phyloP scores from a whole-genome alignment of 2,888 invertebrate species.

The Rhagonycha lutea region DNA sequence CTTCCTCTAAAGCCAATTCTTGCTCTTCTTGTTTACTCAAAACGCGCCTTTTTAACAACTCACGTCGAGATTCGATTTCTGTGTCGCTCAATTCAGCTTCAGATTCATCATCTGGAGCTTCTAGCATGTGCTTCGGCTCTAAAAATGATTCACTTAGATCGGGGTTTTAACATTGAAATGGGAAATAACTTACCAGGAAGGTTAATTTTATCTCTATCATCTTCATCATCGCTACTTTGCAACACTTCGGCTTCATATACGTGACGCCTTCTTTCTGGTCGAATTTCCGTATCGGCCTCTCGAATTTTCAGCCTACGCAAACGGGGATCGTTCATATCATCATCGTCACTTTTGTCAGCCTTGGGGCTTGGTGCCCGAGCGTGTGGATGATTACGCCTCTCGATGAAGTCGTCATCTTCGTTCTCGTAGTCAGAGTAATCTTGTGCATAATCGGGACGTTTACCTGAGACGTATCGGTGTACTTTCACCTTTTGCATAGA shows the following conservation, averaged over 20 bases:
- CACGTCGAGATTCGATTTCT: slow-evolving; percentile 83
- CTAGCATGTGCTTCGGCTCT: slow-evolving; percentile 54
- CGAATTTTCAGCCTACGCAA: slow-evolving; percentile 69
- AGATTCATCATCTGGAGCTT: slow-evolving; percentile 63
- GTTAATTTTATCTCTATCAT: slow-evolving; percentile 54
- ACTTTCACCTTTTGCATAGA: slow-evolving; percentile 99
- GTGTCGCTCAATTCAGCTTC: slow-evolving; percentile 85
- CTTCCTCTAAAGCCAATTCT: slow-evolving; percentile 75
- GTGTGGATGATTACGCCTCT: slow-evolving; percentile 57
- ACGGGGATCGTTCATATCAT: slow-evolving; percentile 79
- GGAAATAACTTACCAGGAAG: slow-evolving; percentile 40
- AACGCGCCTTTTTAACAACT: slow-evolving; percentile 68
- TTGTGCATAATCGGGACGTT: slow-evolving; percentile 95
- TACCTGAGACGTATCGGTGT: slow-evolving; percentile 96
- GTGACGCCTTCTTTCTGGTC: slow-evolving; percentile 64
- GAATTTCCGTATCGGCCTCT: slow-evolving; percentile 58
- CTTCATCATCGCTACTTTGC: slow-evolving; percentile 64
- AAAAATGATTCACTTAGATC: slow-evolving; percentile 10
- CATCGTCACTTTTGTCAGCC: slow-evolving; percentile 46
- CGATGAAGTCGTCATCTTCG: slow-evolving; percentile 85
- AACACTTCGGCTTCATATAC: slow-evolving; percentile 72
- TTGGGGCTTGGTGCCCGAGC: slow-evolving; percentile 39
- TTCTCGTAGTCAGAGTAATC: slow-evolving; percentile 85
- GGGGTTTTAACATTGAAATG: neutral
- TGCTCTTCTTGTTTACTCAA: slow-evolving; percentile 73